Conservation (phyloP, 2,113 vertebrate species). For the Dolichallabes microphthalmus region DNA sequence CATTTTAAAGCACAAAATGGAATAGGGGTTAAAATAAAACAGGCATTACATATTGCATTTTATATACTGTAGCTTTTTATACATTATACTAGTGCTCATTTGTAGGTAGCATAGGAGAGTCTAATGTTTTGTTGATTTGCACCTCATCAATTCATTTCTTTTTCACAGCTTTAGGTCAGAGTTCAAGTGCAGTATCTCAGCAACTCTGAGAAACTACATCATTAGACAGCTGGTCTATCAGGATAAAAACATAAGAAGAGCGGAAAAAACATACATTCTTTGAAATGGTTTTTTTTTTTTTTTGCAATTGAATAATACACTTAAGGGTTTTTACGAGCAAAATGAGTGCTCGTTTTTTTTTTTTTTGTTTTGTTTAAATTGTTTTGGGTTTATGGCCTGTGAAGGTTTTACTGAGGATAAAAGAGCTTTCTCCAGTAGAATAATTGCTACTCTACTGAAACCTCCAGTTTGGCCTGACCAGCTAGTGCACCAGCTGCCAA, state of each 20-base stretch:
- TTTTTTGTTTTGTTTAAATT: neutral
- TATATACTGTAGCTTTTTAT: neutral
- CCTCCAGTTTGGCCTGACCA: neutral
- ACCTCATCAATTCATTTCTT: constrained; percentile 13
- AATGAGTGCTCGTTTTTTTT: constrained; percentile 4
- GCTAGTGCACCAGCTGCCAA: neutral
- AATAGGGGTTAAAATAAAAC: neutral
- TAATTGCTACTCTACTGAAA: neutral
- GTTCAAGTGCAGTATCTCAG: constrained; percentile 63
- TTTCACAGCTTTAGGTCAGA: constrained; percentile 53
- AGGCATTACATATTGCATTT: neutral
- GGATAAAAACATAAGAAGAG: constrained; percentile 41
- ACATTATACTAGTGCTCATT: neutral
- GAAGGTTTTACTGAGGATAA: constrained; percentile 15
- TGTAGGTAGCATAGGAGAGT: neutral
- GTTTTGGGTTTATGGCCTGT: neutral
- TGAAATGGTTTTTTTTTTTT: constrained; percentile 67
- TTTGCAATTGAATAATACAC: constrained; percentile 31
- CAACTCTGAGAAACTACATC: constrained; percentile 55
- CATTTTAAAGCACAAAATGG: neutral
- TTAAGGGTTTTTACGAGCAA: constrained; percentile 18
- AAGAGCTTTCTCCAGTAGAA: constrained; percentile 6
- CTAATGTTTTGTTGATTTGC: constrained; percentile 1
- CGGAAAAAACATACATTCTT: constrained; percentile 53
- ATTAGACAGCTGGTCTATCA: constrained; percentile 49